Evolutionary conservation across 2,888 invertebrate species (phyloP).

Genomic region (Aleiodes leptofemur): DNA sequence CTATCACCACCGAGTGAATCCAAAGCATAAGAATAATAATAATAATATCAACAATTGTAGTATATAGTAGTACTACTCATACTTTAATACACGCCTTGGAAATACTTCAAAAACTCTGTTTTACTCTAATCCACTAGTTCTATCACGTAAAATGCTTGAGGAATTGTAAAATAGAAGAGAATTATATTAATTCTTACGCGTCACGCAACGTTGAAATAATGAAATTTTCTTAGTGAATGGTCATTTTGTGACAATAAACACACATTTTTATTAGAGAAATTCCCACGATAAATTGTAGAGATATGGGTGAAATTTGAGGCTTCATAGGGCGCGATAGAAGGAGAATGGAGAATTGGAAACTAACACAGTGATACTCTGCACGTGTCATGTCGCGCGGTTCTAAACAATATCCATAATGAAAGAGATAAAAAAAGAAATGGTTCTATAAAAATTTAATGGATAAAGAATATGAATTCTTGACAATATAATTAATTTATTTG

Average conservation of each 20-base stretch:
- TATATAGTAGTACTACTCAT: background rate
- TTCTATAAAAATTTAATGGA: no score
- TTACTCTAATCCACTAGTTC: conserved; percentile 12
- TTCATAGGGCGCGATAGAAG: no score
- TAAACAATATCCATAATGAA: no score
- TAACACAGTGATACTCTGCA: no score
- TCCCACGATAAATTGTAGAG: no score
- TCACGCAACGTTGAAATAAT: conserved; percentile 5
- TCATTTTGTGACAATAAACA: background rate
- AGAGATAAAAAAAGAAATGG: no score
- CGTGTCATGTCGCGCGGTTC: no score
- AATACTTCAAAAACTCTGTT: conserved; percentile 32
- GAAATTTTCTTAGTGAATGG: background rate
- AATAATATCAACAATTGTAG: conserved; percentile 11
- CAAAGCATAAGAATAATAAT: conserved; percentile 10
- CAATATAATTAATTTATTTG: no score
- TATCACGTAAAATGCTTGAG: conserved; percentile 10
- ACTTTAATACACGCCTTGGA: conserved; percentile 24
- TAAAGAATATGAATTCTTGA: no score
- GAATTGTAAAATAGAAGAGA: conserved; percentile 25
- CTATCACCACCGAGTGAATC: background rate
- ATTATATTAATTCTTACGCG: conserved; percentile 14
- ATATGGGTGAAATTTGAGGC: no score
- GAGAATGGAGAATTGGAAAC: no score
- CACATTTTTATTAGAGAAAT: background rate